Conservation (phyloP, 2,888 invertebrate genomes). For the Drosophila meridionalis region DNA sequence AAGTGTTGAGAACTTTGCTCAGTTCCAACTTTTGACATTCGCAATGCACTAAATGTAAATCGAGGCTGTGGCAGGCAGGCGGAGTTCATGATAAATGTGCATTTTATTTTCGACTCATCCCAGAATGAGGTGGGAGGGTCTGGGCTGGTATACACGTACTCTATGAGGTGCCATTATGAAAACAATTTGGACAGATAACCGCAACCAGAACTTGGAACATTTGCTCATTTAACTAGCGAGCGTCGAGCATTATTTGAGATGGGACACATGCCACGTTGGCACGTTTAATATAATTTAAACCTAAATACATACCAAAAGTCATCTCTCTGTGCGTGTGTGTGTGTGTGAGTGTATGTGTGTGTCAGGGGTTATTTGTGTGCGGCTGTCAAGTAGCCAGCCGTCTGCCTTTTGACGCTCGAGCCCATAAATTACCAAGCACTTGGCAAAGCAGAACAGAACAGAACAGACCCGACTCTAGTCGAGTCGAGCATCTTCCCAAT, state of each 20-base stretch:
- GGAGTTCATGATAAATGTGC: constrained; percentile 70
- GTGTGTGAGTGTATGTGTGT: constrained; percentile 31
- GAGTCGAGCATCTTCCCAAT: constrained; percentile 67
- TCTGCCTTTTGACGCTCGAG: constrained; percentile 74
- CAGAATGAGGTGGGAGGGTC: background rate
- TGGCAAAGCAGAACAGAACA: constrained; percentile 44
- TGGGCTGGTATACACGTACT: constrained; percentile 29
- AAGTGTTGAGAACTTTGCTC: constrained; percentile 73
- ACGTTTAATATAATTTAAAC: constrained; percentile 79
- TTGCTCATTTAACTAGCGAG: constrained; percentile 48
- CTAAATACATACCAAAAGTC: constrained; percentile 68
- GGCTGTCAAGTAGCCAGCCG: constrained; percentile 73
- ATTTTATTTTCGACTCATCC: constrained; percentile 26
- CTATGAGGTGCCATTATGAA: constrained; percentile 68
- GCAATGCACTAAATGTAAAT: constrained; percentile 78
- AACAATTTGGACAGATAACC: constrained; percentile 69
- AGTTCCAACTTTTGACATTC: constrained; percentile 76
- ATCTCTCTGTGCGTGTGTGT: constrained; percentile 16
- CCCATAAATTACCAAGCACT: constrained; percentile 75
- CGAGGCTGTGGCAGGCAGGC: constrained; percentile 26
- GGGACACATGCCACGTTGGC: constrained; percentile 76
- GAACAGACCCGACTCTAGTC: background rate
- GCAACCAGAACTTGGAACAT: constrained; percentile 40
- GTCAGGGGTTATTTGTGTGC: constrained; percentile 65
- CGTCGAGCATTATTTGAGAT: constrained; percentile 51